These are phyloP conservation scores for Sigmodon hispidus DNA, from an alignment of 2,113 vertebrate species.

Conservation along the genomic window DNA sequence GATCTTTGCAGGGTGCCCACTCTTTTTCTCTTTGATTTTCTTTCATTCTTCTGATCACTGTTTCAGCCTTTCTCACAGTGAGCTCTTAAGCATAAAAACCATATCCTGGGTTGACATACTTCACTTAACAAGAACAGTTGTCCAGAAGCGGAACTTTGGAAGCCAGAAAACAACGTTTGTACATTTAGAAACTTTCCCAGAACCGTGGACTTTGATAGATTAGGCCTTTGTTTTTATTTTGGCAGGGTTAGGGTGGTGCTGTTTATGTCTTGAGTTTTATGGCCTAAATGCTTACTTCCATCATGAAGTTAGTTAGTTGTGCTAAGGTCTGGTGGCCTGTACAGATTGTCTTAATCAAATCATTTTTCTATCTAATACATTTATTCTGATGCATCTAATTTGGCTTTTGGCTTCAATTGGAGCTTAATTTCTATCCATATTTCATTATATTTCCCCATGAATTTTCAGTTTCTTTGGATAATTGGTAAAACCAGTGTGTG, in stretches of 20 bases:
- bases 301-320: neutral
- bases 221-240: neutral
- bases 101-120: neutral
- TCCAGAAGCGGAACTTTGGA: neutral
- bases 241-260: neutral
- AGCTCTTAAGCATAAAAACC: neutral
- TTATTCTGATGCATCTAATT: neutral
- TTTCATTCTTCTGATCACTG: neutral
- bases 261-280: neutral
- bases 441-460: conserved; percentile 7
- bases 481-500: too few relatives aligned
- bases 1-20: neutral
- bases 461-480: neutral
- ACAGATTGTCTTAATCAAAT: neutral
- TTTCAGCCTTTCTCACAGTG: neutral
- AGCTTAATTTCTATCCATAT: neutral
- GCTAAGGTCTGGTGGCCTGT: neutral
- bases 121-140: neutral
- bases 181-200: neutral
- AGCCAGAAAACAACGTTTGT: neutral
- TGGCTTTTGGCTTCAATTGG: neutral
- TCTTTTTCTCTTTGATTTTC: neutral
- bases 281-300: neutral
- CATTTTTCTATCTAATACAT: neutral
- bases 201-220: neutral